These are phyloP conservation scores for Eulemur macaco DNA, from an alignment of 2,113 vertebrate species.

Conservation along the genomic window DNA sequence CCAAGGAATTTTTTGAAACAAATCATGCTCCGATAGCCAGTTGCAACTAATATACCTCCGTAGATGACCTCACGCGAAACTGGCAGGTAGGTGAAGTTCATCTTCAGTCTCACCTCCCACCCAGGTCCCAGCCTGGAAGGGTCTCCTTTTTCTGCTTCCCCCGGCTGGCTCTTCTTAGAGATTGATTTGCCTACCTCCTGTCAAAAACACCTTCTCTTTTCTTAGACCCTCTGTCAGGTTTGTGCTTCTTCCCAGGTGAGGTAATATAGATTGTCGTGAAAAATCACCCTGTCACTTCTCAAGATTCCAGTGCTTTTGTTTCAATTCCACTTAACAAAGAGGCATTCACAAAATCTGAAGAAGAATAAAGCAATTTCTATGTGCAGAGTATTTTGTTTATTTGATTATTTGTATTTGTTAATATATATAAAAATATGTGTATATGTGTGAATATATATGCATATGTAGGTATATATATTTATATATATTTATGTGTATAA, in stretches of 20 bases:
- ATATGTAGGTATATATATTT: background rate
- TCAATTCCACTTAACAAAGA: background rate
- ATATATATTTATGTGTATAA: background rate
- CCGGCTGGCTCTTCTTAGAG: background rate
- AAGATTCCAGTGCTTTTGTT: background rate
- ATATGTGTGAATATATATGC: background rate
- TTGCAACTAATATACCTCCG: background rate
- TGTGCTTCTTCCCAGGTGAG: background rate
- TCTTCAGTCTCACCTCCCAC: background rate
- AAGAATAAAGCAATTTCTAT: background rate
- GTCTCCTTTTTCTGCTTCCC: background rate
- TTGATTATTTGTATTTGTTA: background rate
- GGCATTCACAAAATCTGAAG: background rate
- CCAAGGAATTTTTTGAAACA: conserved; percentile 21
- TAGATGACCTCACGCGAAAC: background rate
- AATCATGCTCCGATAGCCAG: background rate
- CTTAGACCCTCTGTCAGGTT: background rate
- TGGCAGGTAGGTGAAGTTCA: background rate
- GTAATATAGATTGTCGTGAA: background rate
- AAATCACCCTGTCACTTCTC: background rate
- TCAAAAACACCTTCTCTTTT: background rate
- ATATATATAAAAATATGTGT: background rate
- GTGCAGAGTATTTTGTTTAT: background rate
- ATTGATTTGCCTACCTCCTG: background rate
- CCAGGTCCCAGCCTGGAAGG: background rate